phyloP scores from a whole-genome alignment of 1,140 invertebrate species.

The Zaprionus africanus region DNA sequence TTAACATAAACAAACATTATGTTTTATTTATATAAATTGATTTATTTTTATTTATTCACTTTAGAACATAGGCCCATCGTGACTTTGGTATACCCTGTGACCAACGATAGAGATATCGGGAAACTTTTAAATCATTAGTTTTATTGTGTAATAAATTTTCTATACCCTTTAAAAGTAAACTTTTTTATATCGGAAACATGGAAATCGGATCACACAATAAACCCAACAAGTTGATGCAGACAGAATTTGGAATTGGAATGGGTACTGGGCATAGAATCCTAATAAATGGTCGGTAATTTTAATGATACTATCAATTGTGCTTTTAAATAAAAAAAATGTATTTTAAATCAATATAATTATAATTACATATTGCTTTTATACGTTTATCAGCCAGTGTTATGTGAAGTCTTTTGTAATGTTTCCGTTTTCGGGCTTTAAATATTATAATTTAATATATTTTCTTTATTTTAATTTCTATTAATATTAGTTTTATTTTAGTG shows the following conservation, averaged over 20 bases:
- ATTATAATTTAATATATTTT: not conserved
- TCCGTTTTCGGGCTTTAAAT: not conserved
- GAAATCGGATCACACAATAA: no score
- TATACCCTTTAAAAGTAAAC: no score
- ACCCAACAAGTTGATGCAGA: no score
- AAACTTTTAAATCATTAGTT: not conserved
- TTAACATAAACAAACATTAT: not conserved
- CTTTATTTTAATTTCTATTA: not conserved
- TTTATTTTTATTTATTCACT: not conserved
- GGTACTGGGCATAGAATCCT: not conserved
- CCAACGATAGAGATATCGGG: not conserved
- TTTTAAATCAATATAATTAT: not conserved
- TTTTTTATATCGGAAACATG: no score
- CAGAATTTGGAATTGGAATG: not conserved
- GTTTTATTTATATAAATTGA: not conserved
- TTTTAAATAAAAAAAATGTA: not conserved
- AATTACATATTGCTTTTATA: slow-evolving; percentile 9
- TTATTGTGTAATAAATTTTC: no score
- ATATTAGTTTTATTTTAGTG: no score
- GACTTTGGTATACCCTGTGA: not conserved
- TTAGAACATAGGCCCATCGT: not conserved
- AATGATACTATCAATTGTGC: not conserved
- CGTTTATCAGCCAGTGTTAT: not conserved
- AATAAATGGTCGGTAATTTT: not conserved
- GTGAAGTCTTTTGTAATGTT: not conserved